Base-by-base conservation (phyloP, 2,113 vertebrate species). In the Coreoperca whiteheadi region DNA sequence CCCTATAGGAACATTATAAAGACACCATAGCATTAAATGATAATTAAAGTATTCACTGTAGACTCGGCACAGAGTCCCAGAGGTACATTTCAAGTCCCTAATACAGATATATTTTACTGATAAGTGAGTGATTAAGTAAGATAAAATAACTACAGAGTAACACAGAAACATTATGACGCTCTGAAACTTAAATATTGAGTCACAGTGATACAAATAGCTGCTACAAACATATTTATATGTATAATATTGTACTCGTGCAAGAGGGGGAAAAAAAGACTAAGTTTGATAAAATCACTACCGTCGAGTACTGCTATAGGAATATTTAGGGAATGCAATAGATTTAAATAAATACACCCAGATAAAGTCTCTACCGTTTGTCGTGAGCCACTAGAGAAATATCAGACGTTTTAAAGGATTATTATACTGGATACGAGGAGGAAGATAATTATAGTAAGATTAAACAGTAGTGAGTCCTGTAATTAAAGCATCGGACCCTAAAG, bases 1-100 rank as follows among this genome's bases (percentile, higher is more conserved):
- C 41, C 30, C 51, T 48, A 21, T 21, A 34, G 41, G 43, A 59
- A 12, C 2, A 60, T n/a, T 23, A 32, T 34, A 41, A 21, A n/a
- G 3, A 41, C 61, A 23, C 21, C 18, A 37, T 37, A 39, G 21
- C 23, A 18, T 51, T 30, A 50, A 67, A 81, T 59, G 37, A 59
- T 20, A 15, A 51, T 69, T 75, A 61, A 60, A 74, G n/a, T 41
- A 74, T 74, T 59, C 53, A 25, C 39, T 56, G 9, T 8, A 46
- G 34, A 57, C 37, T 34, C 32, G n/a, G 25, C 8, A 11, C 43
- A 4, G 16, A 57, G 41, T 28, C 46, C 34, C 34, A 15, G 21
- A 21, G 15, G 69, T 3, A 11, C 37, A 77, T 68, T 68, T 71
- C 8, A 46, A 51, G 34, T 41, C 67, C 56, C n/a, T 34, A 34